Evolutionary conservation across 2,888 invertebrate species (phyloP).

Genomic region (Hedya salicella): DNA sequence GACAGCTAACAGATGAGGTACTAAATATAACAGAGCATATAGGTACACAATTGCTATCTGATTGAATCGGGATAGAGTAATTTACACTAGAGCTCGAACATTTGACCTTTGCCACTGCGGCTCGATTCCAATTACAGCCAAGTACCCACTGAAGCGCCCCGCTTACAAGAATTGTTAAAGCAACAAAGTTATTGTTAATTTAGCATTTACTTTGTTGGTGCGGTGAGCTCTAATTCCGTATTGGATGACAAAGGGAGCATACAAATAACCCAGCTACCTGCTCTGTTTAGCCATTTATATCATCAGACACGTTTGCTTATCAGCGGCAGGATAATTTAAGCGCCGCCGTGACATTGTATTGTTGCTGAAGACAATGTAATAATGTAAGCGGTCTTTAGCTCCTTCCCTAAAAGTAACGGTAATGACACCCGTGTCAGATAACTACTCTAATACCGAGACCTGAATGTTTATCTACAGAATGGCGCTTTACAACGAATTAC

Average conservation of each 20-base stretch:
- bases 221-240: slow-evolving; percentile 47
- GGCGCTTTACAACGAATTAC: slow-evolving; percentile 12
- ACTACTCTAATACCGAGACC: slow-evolving; percentile 1
- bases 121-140: slow-evolving; percentile 59
- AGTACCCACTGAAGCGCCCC: slow-evolving; percentile 54
- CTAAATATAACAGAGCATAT: slow-evolving; percentile 29
- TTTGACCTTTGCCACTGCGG: slow-evolving; percentile 53
- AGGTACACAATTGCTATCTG: slow-evolving; percentile 32
- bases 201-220: slow-evolving; percentile 56
- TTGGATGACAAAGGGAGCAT: slow-evolving; percentile 42
- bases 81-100: slow-evolving; percentile 36
- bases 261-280: slow-evolving; percentile 42
- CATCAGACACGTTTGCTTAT: slow-evolving; percentile 39
- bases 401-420: slow-evolving; percentile 26
- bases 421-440: slow-evolving; percentile 25
- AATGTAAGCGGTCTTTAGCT: slow-evolving; percentile 28
- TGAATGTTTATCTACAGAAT: slow-evolving; percentile 3
- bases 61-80: slow-evolving; percentile 42
- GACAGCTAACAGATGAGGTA: slow-evolving; percentile 33
- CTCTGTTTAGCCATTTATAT: slow-evolving; percentile 33
- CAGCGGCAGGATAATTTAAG: slow-evolving; percentile 31
- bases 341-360: slow-evolving; percentile 19
- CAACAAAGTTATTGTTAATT: slow-evolving; percentile 60
- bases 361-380: slow-evolving; percentile 21
- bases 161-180: slow-evolving; percentile 50